These are phyloP conservation scores for Heliconius himera DNA, from an alignment of 1,140 invertebrate species.

Conservation along the genomic window DNA sequence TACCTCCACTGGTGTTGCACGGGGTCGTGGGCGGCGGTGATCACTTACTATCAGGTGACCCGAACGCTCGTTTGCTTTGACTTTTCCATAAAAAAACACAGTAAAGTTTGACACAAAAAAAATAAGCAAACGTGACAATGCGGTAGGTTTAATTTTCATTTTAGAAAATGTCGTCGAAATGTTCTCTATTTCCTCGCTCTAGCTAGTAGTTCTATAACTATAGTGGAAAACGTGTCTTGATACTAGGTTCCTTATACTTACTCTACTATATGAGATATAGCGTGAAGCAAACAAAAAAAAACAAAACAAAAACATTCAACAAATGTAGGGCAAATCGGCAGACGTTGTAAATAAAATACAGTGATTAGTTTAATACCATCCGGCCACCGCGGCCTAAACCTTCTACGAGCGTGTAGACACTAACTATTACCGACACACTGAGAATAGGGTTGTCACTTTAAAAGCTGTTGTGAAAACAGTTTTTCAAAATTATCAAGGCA, in stretches of 20 bases:
- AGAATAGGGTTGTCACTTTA: background rate
- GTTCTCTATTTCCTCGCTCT: too few relatives aligned
- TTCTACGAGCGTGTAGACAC: constrained; percentile 2
- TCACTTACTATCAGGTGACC: too few relatives aligned
- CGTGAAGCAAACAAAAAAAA: background rate
- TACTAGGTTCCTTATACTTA: background rate
- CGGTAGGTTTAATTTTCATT: too few relatives aligned
- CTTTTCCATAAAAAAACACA: too few relatives aligned
- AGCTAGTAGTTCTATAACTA: too few relatives aligned
- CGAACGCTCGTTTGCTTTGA: too few relatives aligned
- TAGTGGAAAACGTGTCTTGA: too few relatives aligned
- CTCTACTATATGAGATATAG: background rate
- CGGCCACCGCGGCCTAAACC: background rate
- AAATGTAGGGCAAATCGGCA: constrained; percentile 12
- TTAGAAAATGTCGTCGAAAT: too few relatives aligned
- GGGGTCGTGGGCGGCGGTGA: too few relatives aligned
- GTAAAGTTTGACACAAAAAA: too few relatives aligned
- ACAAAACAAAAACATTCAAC: background rate
- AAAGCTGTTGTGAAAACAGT: background rate
- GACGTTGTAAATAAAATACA: constrained; percentile 24
- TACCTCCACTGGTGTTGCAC: too few relatives aligned
- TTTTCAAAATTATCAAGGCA: background rate
- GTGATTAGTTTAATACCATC: constrained; percentile 16
- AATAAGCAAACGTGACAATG: too few relatives aligned
- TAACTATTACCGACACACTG: constrained; percentile 1